Evolutionary conservation across 2,888 invertebrate species (phyloP), one percentile per base, ranked within the genome.

Genomic region (Pheosia gnoma): DNA sequence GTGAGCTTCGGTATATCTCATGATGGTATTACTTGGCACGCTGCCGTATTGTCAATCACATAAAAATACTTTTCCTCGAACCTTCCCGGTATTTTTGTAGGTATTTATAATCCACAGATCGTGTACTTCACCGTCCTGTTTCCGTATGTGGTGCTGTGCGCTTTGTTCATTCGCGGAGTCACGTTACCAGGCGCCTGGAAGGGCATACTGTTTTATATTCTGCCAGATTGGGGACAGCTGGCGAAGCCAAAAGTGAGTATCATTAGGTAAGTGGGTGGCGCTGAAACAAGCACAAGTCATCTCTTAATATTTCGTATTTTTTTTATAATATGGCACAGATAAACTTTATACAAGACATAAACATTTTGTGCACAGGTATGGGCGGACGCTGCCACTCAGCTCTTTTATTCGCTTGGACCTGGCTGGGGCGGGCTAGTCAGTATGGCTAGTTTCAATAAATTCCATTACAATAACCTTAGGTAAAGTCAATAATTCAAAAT

Each of bases 361-460:
- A 6, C 25, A 13, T 49, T 45, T 39, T 57, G 5, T 72, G 8
- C 75, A 72, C 78, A 97, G 97, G 96, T 98, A 5, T 98, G 98
- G 98, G 96, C 97, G 0, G 98, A 98, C 85, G 98, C 98, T 0
- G 97, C 98, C 0, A 96, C 97, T n/a, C 98, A 98, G 89, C 96
- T 98, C 71, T 98, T 98, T 88, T 98, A 96, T 84, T 98, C 98
- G 0, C 95, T 98, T 25, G 98, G 98, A 3, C 97, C 97, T 0
- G 97, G 97, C 6, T 97, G 97, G 96, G 97, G 97, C 53, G 97
- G 97, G 7, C 95, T 98, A 60, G 94, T 97, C 60, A 97, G 97
- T 82, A 97, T 97, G 96, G 96, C 97, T 45, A 97, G 97, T 83
- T 98, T 96, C 82, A 97, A 97, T 86, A 91, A 95, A 68, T 97